A percentile compares a stretch with the other conserved stretches of the same genome.
phyloP scores from a whole-genome alignment of 2,797 vertebrate species.

The Cercopithecus mitis region DNA sequence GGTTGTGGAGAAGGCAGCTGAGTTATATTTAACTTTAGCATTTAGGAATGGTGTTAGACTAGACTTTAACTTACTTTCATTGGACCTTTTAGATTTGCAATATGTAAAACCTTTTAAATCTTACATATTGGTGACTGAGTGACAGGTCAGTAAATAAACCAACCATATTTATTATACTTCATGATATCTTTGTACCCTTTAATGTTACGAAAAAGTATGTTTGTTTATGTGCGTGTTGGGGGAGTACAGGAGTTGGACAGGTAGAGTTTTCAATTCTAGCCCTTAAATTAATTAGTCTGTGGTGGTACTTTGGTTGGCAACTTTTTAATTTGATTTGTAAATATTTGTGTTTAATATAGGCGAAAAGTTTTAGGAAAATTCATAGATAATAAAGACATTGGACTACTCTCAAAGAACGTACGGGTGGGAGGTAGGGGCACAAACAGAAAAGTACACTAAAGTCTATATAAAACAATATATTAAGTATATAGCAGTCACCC shows the following conservation, averaged over 20 bases:
- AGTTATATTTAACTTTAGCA: slow-evolving; percentile 40
- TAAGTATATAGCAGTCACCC: background rate
- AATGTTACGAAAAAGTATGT: background rate
- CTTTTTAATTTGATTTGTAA: slow-evolving; percentile 37
- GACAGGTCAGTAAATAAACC: background rate
- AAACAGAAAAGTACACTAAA: background rate
- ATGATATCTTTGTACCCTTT: background rate
- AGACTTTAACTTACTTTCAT: background rate
- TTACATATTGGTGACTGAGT: background rate
- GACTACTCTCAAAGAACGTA: background rate
- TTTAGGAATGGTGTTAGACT: slow-evolving; percentile 5
- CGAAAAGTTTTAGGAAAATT: background rate
- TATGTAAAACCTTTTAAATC: too few species aligned
- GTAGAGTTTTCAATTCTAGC: background rate
- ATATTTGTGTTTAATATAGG: slow-evolving; percentile 29
- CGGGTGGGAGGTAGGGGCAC: background rate
- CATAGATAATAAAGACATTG: background rate
- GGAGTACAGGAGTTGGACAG: background rate
- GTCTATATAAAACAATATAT: background rate
- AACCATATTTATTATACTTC: background rate
- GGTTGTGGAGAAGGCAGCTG: slow-evolving; percentile 16
- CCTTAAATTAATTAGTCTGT: slow-evolving; percentile 38
- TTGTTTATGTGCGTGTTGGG: background rate
- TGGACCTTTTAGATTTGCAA: background rate
- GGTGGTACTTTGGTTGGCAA: background rate